These are phyloP conservation scores for Channa maculata DNA, from an alignment of 2,113 vertebrate species.

Conservation along the genomic window DNA sequence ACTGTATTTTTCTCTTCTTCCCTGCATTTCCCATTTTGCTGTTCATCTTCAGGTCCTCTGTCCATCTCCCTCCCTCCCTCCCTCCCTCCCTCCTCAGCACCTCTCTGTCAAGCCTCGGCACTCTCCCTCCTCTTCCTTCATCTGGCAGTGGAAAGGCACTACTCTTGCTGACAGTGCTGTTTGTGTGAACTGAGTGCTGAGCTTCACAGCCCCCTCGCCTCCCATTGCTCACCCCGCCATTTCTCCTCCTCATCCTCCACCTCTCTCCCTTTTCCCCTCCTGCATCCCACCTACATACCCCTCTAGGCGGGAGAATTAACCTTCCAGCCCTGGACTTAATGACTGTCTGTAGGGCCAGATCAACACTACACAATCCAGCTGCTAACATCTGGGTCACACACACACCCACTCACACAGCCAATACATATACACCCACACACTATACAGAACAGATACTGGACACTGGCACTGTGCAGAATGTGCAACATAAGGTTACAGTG, in stretches of 20 bases:
- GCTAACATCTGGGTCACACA: constrained; percentile 80
- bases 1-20: constrained; percentile 74
- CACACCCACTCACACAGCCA: constrained; percentile 33
- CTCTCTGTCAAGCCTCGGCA: constrained; percentile 57
- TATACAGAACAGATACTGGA: constrained; percentile 15
- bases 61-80: constrained; percentile 59
- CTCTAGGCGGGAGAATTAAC: constrained; percentile 78
- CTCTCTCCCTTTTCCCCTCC: constrained; percentile 45
- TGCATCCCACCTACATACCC: constrained; percentile 68
- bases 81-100: constrained; percentile 7
- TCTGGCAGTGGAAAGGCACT: constrained; percentile 72
- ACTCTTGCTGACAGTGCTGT: constrained; percentile 82
- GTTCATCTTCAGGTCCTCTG: constrained; percentile 75
- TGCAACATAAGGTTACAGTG: constrained; percentile 31
- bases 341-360: constrained; percentile 73
- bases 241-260: constrained; percentile 48
- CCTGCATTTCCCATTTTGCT: constrained; percentile 55
- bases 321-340: constrained; percentile 80
- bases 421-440: constrained; percentile 15
- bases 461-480: constrained; percentile 5
- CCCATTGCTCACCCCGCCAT: constrained; percentile 54
- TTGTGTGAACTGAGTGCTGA: constrained; percentile 79
- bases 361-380: constrained; percentile 74
- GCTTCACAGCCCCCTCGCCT: constrained; percentile 79
- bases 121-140: constrained; percentile 58